Percentiles rank a stretch among this genome's conserved stretches.
Conservation (phyloP, 2,113 vertebrate genomes). For the Anolis carolinensis region DNA sequence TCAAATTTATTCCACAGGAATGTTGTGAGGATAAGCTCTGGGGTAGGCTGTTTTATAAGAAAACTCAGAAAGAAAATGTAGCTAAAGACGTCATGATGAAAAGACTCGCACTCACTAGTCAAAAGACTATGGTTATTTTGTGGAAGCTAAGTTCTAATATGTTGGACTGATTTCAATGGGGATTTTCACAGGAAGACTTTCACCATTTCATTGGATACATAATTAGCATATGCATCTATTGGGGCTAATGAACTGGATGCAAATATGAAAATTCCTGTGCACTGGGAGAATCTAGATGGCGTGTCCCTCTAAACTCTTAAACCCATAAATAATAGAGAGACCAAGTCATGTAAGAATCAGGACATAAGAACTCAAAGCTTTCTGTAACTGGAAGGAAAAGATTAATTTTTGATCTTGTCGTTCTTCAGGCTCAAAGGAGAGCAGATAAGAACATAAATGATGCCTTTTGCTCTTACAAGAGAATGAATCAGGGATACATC, state of each 20-base stretch:
- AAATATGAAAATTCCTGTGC: not conserved
- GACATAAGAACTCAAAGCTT: constrained; percentile 40
- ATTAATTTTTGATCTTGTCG: constrained; percentile 41
- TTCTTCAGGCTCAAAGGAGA: constrained; percentile 39
- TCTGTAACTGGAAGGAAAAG: constrained; percentile 48
- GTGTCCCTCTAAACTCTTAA: not conserved
- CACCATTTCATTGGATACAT: not conserved
- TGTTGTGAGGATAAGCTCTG: not conserved
- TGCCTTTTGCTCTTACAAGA: constrained; percentile 15
- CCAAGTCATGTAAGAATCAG: not conserved
- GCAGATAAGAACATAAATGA: constrained; percentile 14
- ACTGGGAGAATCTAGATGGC: not conserved
- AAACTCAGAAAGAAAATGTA: not conserved
- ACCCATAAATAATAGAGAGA: not conserved
- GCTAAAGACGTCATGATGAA: not conserved
- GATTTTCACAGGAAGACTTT: not conserved
- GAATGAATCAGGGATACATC: constrained; percentile 19
- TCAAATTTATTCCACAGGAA: not conserved
- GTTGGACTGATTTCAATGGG: not conserved
- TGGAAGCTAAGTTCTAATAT: not conserved
- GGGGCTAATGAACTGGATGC: not conserved
- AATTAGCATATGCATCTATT: not conserved
- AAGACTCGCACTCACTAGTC: not conserved
- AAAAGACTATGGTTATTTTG: not conserved
- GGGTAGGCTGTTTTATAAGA: not conserved